Evolutionary conservation across 2,113 vertebrate genomes (phyloP).

Genomic region (Origma solitaria): DNA sequence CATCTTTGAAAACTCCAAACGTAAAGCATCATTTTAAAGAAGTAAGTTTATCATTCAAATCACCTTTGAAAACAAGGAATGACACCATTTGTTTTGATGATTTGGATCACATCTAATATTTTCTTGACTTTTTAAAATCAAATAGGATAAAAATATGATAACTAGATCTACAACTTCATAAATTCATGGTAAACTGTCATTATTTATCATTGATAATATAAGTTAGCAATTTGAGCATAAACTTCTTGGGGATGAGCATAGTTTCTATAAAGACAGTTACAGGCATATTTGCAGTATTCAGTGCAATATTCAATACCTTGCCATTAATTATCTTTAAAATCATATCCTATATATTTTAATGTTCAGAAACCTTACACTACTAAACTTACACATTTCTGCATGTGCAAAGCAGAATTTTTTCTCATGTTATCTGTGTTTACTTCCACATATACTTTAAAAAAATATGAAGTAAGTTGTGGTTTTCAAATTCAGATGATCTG

Average conservation of each 20-base stretch:
- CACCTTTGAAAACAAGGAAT: not conserved
- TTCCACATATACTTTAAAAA: not conserved
- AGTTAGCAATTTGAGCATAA: not conserved
- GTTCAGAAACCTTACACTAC: not conserved
- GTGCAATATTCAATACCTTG: not conserved
- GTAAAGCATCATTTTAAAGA: not conserved
- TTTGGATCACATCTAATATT: not conserved
- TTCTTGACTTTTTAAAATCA: not conserved
- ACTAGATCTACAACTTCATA: not conserved
- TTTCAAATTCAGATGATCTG: slow-evolving; percentile 23
- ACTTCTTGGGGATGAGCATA: not conserved
- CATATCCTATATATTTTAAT: not conserved
- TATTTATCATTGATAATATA: not conserved
- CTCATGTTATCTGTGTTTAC: not conserved
- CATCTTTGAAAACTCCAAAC: not conserved
- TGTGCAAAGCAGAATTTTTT: not conserved
- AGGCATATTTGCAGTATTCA: not conserved
- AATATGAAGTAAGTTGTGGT: not conserved
- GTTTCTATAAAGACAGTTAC: not conserved
- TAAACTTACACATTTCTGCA: too few species aligned
- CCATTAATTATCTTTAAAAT: not conserved
- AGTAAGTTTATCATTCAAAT: not conserved
- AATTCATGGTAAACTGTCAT: not conserved
- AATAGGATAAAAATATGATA: not conserved
- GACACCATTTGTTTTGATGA: not conserved